These are phyloP conservation scores for Mus minutoides DNA, from an alignment of 2,797 vertebrate species.

Conservation along the genomic window DNA sequence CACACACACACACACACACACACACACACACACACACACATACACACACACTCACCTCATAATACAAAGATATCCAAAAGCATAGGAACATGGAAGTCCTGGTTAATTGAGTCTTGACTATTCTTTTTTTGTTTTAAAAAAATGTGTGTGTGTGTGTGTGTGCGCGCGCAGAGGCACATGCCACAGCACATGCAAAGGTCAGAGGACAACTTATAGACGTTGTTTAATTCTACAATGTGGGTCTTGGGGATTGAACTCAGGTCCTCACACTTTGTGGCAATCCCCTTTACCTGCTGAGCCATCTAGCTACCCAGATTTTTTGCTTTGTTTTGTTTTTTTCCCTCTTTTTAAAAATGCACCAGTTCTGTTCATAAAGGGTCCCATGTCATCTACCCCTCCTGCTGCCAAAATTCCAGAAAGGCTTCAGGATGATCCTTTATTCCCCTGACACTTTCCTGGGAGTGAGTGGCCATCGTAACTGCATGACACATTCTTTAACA, in stretches of 20 bases:
- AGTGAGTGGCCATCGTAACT: constrained; percentile 64
- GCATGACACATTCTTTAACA: constrained; percentile 78
- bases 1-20: neutral
- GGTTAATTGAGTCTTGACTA: neutral
- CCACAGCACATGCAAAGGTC: neutral
- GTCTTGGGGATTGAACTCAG: neutral
- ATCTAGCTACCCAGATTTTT: neutral
- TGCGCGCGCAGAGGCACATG: neutral
- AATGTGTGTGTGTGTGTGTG: neutral
- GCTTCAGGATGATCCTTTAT: constrained; percentile 59
- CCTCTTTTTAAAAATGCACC: constrained; percentile 40
- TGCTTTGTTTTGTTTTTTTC: neutral
- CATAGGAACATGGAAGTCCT: neutral
- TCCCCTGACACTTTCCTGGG: constrained; percentile 66
- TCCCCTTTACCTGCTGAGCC: neutral
- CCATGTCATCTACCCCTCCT: constrained; percentile 2
- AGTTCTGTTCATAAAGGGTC: constrained; percentile 71
- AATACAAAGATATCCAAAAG: neutral
- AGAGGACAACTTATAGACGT: neutral
- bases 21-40: neutral
- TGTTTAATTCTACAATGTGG: neutral
- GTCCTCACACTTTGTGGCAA: neutral
- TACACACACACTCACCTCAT: no score
- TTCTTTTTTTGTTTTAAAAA: neutral
- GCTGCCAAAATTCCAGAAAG: constrained; percentile 81